Percentiles rank a stretch among this genome's conserved stretches.
These are phyloP conservation scores for Saturnia japonica DNA, from an alignment of 2,888 invertebrate species.

Conservation along the genomic window DNA sequence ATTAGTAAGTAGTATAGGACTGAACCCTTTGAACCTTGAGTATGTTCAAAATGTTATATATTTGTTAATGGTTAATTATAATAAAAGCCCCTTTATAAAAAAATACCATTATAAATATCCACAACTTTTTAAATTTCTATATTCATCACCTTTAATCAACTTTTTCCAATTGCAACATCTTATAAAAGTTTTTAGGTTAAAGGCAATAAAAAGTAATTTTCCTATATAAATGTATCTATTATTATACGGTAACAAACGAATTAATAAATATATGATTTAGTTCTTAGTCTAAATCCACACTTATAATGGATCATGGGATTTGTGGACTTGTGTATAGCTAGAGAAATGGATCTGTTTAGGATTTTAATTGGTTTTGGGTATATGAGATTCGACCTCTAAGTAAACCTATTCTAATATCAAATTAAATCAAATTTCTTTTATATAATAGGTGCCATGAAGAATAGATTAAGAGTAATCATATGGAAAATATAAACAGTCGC, in stretches of 20 bases:
- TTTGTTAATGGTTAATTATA: neutral
- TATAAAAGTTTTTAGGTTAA: neutral
- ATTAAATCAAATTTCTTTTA: conserved; percentile 26
- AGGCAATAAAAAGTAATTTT: neutral
- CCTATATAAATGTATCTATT: neutral
- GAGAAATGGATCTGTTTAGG: too few relatives aligned
- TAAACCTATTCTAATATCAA: neutral
- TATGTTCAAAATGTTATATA: too few relatives aligned
- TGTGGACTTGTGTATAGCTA: neutral
- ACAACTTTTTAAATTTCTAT: neutral
- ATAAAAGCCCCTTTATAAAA: neutral
- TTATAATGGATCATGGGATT: neutral
- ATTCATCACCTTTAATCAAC: neutral
- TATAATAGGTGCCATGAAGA: conserved; percentile 60
- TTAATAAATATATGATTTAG: neutral
- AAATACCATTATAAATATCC: neutral
- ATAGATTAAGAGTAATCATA: conserved; percentile 57
- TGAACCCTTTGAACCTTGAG: neutral
- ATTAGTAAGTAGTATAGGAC: neutral
- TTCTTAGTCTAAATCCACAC: neutral
- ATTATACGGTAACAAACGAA: neutral
- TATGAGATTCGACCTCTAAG: neutral
- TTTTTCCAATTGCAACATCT: neutral
- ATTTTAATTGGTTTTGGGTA: neutral
- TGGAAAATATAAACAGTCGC: conserved; percentile 49